phyloP scores from a whole-genome alignment of 2,888 invertebrate species.

The Panzeria rudis region DNA sequence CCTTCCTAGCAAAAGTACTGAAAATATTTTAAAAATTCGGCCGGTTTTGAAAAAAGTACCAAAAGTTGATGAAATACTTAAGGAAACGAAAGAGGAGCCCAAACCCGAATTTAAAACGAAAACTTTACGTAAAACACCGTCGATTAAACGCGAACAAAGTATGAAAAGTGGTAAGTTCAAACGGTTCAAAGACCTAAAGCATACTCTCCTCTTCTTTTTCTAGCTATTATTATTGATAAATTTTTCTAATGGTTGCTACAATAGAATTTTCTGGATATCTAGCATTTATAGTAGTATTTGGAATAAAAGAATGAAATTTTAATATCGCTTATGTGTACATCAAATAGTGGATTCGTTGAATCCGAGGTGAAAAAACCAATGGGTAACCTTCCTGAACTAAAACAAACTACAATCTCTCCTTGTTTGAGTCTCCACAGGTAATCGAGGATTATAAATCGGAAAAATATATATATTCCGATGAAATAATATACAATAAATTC shows the following conservation, averaged over 20 bases:
- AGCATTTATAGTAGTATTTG: not conserved
- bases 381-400: too few relatives aligned
- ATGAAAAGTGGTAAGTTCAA: constrained; percentile 81
- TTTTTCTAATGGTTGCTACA: constrained; percentile 10
- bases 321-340: too few relatives aligned
- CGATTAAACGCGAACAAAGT: constrained; percentile 81
- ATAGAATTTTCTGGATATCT: not conserved
- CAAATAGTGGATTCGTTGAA: too few relatives aligned
- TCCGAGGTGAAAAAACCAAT: too few relatives aligned
- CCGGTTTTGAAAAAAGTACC: constrained; percentile 83
- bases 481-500: too few relatives aligned
- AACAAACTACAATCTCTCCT: too few relatives aligned
- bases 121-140: constrained; percentile 81
- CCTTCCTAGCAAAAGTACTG: constrained; percentile 81
- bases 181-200: constrained; percentile 41
- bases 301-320: not conserved
- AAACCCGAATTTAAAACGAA: constrained; percentile 83
- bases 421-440: too few relatives aligned
- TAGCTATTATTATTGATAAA: not conserved
- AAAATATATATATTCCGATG: too few relatives aligned
- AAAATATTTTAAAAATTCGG: constrained; percentile 81
- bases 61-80: constrained; percentile 81
- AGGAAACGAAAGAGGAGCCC: constrained; percentile 80
- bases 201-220: not conserved
- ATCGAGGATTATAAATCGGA: too few relatives aligned